Conservation (phyloP, 2,888 invertebrate genomes). For the Quadroppia sp. region DNA sequence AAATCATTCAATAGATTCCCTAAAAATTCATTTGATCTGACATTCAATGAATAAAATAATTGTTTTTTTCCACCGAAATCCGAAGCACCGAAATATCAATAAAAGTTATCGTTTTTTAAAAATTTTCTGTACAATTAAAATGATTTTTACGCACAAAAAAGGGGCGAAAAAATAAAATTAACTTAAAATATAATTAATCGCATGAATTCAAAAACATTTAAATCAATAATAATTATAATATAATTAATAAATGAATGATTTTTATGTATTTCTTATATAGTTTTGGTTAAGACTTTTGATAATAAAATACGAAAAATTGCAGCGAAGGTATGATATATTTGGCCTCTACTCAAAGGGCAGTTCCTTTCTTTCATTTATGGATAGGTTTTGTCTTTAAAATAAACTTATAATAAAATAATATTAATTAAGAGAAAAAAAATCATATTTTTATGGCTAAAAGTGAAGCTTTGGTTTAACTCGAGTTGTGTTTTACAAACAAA, state of each 20-base stretch:
- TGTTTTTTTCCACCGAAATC: conserved; percentile 24
- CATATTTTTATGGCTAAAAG: conserved; percentile 31
- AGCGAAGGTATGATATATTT: conserved; percentile 19
- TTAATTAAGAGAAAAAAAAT: not conserved
- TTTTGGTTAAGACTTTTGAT: not conserved
- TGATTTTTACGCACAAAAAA: conserved; percentile 18
- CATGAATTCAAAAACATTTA: not conserved
- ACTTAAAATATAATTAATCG: conserved; percentile 9
- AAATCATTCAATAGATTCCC: not conserved
- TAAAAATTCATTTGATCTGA: conserved; percentile 18
- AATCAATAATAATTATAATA: conserved; percentile 14
- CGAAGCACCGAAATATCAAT: conserved; percentile 33
- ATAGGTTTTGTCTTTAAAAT: not conserved
- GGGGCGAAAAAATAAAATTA: conserved; percentile 8
- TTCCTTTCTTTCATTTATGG: not conserved
- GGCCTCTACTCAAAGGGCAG: not conserved
- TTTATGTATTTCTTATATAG: not conserved
- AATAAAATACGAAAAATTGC: conserved; percentile 14
- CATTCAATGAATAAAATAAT: conserved; percentile 18
- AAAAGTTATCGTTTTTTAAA: not conserved
- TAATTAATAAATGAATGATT: conserved; percentile 26
- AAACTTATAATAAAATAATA: not conserved
- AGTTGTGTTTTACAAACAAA: not conserved
- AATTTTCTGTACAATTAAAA: conserved; percentile 26
- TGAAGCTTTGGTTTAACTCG: conserved; percentile 28